phyloP scores from a whole-genome alignment of 2,888 invertebrate genomes.

The Melolontha melolontha region DNA sequence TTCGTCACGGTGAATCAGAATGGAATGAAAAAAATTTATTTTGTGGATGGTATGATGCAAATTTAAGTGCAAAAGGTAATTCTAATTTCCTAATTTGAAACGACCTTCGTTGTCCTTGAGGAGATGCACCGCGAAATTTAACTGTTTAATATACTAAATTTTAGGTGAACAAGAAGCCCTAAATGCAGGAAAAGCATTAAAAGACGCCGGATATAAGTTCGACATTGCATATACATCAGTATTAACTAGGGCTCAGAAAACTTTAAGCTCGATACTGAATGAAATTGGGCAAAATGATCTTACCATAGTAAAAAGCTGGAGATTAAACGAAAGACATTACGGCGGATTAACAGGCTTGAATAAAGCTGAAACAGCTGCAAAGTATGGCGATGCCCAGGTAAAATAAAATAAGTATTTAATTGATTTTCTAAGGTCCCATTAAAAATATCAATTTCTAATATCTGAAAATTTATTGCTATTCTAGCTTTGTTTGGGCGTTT shows the following conservation, averaged over 20 bases:
- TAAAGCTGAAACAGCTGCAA: conserved; percentile 75
- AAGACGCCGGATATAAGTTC: conserved; percentile 70
- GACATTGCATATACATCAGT: conserved; percentile 75
- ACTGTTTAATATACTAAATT: conserved; percentile 32
- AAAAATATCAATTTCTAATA: no score
- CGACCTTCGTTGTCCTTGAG: conserved; percentile 54
- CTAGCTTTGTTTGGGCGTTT: neutral
- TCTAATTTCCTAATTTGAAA: conserved; percentile 13
- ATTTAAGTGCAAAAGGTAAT: conserved; percentile 71
- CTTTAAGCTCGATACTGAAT: conserved; percentile 70
- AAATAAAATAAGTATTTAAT: no score
- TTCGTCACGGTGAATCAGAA: conserved; percentile 75
- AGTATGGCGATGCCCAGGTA: conserved; percentile 76
- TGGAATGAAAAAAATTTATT: conserved; percentile 75
- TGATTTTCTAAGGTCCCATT: no score
- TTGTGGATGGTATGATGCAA: conserved; percentile 75
- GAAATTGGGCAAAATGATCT: conserved; percentile 71
- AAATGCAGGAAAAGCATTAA: conserved; percentile 73
- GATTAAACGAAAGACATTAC: conserved; percentile 75
- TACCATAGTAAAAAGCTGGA: conserved; percentile 71
- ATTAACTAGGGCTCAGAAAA: conserved; percentile 72
- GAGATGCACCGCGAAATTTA: conserved; percentile 11
- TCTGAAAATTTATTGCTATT: conserved; percentile 16
- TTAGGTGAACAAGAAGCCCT: conserved; percentile 72
- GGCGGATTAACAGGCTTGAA: conserved; percentile 76